phyloP scores from a whole-genome alignment of 2,888 invertebrate species.

The Ditylenchus weischeri region DNA sequence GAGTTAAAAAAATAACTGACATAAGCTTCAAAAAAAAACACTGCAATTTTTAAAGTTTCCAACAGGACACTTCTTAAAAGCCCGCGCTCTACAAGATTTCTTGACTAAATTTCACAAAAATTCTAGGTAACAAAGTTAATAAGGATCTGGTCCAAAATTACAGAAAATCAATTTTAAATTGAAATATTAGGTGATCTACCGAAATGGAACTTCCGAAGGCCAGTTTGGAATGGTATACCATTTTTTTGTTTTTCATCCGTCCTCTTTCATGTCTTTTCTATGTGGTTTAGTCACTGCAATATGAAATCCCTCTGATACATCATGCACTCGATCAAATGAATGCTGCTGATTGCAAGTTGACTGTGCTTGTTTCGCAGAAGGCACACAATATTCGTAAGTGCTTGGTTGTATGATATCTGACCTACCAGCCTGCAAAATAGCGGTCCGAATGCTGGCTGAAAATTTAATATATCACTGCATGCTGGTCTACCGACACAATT shows the following conservation, averaged over 20 bases:
- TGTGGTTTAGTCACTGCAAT: conserved; percentile 27
- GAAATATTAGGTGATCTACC: conserved; percentile 34
- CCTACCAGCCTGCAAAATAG: background rate
- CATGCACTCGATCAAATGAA: conserved; percentile 25
- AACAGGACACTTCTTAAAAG: no score
- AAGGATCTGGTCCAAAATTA: no score
- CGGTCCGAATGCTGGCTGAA: background rate
- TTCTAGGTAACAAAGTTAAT: no score
- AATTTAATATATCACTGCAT: background rate
- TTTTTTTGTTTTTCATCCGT: background rate
- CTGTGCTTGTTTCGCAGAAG: conserved; percentile 26
- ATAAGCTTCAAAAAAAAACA: no score
- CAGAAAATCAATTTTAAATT: no score
- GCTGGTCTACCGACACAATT: no score
- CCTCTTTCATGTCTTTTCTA: background rate
- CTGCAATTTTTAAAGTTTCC: no score
- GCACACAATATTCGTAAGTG: conserved; percentile 24
- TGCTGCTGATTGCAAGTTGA: conserved; percentile 20
- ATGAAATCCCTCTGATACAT: conserved; percentile 45
- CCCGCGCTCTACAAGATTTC: no score
- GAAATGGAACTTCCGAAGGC: conserved; percentile 41
- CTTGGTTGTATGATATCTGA: conserved; percentile 4
- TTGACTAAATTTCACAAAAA: no score
- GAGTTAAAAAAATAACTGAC: no score
- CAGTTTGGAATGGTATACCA: conserved; percentile 29